phyloP scores from a whole-genome alignment of 2,113 vertebrate genomes.

The Gobio gobio region DNA sequence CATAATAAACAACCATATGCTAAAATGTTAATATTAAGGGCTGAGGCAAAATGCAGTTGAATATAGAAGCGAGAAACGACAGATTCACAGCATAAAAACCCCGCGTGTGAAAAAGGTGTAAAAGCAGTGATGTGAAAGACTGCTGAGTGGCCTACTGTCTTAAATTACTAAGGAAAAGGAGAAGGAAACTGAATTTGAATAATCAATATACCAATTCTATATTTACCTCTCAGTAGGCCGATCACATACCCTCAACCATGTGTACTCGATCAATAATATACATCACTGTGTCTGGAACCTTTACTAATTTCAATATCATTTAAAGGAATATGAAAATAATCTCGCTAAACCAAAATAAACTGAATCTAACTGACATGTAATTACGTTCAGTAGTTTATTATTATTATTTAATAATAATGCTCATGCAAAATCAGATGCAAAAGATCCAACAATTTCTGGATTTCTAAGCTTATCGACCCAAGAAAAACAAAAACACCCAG shows the following conservation, averaged over 20 bases:
- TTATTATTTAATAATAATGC: not conserved
- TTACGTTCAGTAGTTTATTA: not conserved
- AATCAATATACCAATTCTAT: constrained; percentile 71
- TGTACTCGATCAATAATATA: constrained; percentile 62
- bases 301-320: constrained; percentile 27
- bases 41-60: not conserved
- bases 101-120: constrained; percentile 39
- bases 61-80: not conserved
- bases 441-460: not conserved
- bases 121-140: constrained; percentile 45
- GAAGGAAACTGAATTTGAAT: constrained; percentile 57
- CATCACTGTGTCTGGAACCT: constrained; percentile 24
- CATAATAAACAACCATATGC: not conserved
- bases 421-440: not conserved
- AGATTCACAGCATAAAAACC: not conserved
- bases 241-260: constrained; percentile 64
- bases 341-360: not conserved
- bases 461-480: not conserved
- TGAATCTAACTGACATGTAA: not conserved
- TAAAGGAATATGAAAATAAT: not conserved
- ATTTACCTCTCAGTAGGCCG: constrained; percentile 59
- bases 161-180: constrained; percentile 62
- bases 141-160: constrained; percentile 2
- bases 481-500: not conserved
- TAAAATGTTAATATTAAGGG: not conserved